Percentiles rank a stretch among this genome's conserved stretches.
phyloP scores from a whole-genome alignment of 2,113 vertebrate genomes.

The Potamarius usumacintae region DNA sequence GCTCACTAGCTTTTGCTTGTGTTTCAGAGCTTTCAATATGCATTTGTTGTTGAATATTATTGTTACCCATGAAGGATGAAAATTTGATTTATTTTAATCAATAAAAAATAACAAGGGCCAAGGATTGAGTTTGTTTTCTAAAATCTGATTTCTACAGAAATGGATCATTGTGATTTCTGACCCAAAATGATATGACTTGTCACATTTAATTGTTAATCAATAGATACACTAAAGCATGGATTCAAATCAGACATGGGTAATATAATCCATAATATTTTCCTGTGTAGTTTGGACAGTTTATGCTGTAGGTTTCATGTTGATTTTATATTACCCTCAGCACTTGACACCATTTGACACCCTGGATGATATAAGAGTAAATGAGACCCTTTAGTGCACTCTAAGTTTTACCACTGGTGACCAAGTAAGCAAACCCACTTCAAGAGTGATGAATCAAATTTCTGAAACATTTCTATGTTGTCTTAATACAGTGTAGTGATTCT shows the following conservation, averaged over 20 bases:
- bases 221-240: not conserved
- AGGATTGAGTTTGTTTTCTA: not conserved
- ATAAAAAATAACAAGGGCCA: not conserved
- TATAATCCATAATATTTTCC: not conserved
- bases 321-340: not conserved
- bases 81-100: not conserved
- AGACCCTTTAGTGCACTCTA: not conserved
- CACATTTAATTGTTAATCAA: not conserved
- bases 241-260: not conserved
- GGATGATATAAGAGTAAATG: not conserved
- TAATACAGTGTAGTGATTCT: constrained; percentile 24
- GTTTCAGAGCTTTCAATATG: not conserved
- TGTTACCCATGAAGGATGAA: not conserved
- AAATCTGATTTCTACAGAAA: not conserved
- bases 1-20: not conserved
- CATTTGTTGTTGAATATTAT: not conserved
- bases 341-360: not conserved
- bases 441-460: constrained; percentile 26
- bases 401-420: not conserved
- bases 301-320: not conserved
- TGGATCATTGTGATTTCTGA: not conserved
- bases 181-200: not conserved
- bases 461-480: constrained; percentile 28
- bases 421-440: constrained; percentile 3
- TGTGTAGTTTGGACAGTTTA: not conserved